Base-by-base conservation (phyloP, 2,888 invertebrate genomes). In the Parapristionchus giblindavisi region DNA sequence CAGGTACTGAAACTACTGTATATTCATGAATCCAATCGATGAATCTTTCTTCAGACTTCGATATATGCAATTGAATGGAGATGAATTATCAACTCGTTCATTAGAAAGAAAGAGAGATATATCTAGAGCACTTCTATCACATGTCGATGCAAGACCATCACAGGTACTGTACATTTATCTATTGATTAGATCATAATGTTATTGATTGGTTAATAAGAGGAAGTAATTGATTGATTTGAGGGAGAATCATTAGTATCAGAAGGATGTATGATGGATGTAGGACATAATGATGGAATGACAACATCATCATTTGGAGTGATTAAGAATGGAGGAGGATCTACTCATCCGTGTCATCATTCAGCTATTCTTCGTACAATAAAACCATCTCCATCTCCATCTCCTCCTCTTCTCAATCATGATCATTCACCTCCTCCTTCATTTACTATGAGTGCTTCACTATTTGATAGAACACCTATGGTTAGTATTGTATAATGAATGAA, bases 391-490 rank as follows among this genome's bases (percentile, higher is more conserved):
- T 48, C 14, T 14, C 11, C 21, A 21, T 14, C 11, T 48, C 11
- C 48, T 48, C 65, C 27, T 29, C 48, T 48, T 27, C 48, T 65
- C 43, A 65, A 48, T 29, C 21, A n/a, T 29, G 48, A 40, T 65
- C 65, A 40, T 43, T 65, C 65, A 43, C 65, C 65, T 65, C 66
- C 66, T 66, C 68, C 68, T 52, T 52, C 32, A 65, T 68, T 68
- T 52, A 24, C 52, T 1, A 68, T 68, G 68, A 68, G 34, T 52
- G 52, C 51, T 52, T 34, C 34, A 36, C 68, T 68, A 21, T 68
- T 68, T 27, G 68, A 68, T 21, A 51, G 68, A 68, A 36, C 68
- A 36, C 68, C 68, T 4, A 68, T 68, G 68, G 68, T 68, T 4
- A 68, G 68, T n/a, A 68, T 68, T 24, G 68, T 68, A 8, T 68